These are phyloP conservation scores for Hemistola chrysoprasaria DNA, from an alignment of 2,888 invertebrate genomes.

Conservation along the genomic window DNA sequence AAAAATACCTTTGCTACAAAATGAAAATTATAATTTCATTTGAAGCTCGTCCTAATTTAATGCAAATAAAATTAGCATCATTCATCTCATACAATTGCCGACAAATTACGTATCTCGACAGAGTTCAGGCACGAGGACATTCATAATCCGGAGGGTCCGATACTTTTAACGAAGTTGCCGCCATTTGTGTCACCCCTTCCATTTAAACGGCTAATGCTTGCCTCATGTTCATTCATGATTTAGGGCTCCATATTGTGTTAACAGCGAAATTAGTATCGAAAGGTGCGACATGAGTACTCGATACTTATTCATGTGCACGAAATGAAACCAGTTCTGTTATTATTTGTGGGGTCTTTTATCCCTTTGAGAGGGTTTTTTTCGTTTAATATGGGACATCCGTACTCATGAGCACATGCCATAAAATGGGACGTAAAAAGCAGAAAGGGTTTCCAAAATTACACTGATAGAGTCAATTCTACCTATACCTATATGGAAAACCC, in stretches of 20 bases:
- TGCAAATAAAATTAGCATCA: not conserved
- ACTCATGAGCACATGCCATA: too few relatives aligned
- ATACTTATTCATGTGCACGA: slow-evolving; percentile 64
- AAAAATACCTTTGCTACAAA: too few relatives aligned
- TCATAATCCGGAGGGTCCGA: slow-evolving; percentile 39
- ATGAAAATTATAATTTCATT: too few relatives aligned
- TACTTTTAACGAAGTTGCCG: slow-evolving; percentile 55
- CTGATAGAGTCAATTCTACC: too few relatives aligned
- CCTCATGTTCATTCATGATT: slow-evolving; percentile 74
- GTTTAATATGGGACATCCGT: slow-evolving; percentile 43
- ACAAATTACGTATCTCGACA: slow-evolving; percentile 13
- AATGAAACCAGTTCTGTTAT: slow-evolving; percentile 60
- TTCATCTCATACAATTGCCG: slow-evolving; percentile 24
- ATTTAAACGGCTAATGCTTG: slow-evolving; percentile 45
- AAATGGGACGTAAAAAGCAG: too few relatives aligned
- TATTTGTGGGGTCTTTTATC: slow-evolving; percentile 57
- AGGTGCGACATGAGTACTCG: slow-evolving; percentile 71
- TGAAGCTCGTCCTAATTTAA: too few relatives aligned
- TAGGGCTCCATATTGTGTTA: slow-evolving; percentile 66
- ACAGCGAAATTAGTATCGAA: slow-evolving; percentile 73
- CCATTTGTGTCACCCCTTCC: slow-evolving; percentile 60
- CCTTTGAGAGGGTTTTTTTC: slow-evolving; percentile 54
- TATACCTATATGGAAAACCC: too few relatives aligned
- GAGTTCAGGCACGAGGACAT: slow-evolving; percentile 13
- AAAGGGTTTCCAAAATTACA: not conserved